These are phyloP conservation scores for Agriopis marginaria DNA, from an alignment of 2,888 invertebrate species.

Conservation along the genomic window DNA sequence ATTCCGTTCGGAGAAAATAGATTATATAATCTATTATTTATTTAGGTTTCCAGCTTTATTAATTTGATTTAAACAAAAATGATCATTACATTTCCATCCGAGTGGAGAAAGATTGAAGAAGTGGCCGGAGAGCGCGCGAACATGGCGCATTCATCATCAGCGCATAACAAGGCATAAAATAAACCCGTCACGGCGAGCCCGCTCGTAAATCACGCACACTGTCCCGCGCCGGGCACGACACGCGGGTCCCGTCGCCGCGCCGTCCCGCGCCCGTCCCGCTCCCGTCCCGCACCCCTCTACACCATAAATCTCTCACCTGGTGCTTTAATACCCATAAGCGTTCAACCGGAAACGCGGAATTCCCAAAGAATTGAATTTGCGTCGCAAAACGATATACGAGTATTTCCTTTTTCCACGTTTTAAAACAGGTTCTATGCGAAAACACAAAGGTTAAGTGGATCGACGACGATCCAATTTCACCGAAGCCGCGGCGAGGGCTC, in stretches of 20 bases:
- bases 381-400: slow-evolving; percentile 19
- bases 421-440: slow-evolving; percentile 24
- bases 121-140: background rate
- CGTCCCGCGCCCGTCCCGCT: slow-evolving; percentile 7
- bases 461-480: slow-evolving; percentile 19
- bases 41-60: background rate
- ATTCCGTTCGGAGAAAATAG: too few species aligned
- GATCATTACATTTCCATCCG: background rate
- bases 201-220: slow-evolving; percentile 50
- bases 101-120: background rate
- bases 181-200: slow-evolving; percentile 41
- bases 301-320: slow-evolving; percentile 45
- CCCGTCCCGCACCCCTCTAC: slow-evolving; percentile 16
- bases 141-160: slow-evolving; percentile 34
- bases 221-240: slow-evolving; percentile 16
- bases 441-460: slow-evolving; percentile 40
- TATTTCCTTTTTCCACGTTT: slow-evolving; percentile 31
- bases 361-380: slow-evolving; percentile 40
- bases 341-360: slow-evolving; percentile 38
- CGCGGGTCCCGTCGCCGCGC: background rate
- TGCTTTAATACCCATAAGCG: slow-evolving; percentile 42
- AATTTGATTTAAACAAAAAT: background rate
- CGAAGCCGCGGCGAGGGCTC: slow-evolving; percentile 4
- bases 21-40: background rate
- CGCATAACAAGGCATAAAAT: slow-evolving; percentile 29